phyloP scores from a whole-genome alignment of 2,888 invertebrate genomes.

The Cephonodes hylas region DNA sequence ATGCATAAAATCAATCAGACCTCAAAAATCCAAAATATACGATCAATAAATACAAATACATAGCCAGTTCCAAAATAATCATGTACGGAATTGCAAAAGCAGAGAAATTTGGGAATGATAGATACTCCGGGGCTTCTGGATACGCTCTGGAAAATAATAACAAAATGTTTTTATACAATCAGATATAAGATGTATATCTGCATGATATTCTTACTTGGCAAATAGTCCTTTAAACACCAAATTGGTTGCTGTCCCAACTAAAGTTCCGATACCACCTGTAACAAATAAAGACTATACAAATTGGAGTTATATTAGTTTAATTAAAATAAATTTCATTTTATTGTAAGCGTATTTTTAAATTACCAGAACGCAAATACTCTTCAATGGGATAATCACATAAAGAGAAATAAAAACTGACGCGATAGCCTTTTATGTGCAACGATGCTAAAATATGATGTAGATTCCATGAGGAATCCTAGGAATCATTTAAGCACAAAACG shows the following conservation, averaged over 20 bases:
- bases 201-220: conserved; percentile 76
- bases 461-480: too few relatives aligned
- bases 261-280: conserved; percentile 85
- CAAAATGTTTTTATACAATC: not conserved
- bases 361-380: too few relatives aligned
- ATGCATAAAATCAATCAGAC: conserved; percentile 24
- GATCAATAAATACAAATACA: conserved; percentile 35
- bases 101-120: conserved; percentile 45
- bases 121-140: conserved; percentile 68
- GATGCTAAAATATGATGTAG: too few relatives aligned
- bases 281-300: conserved; percentile 16
- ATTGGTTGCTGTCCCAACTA: conserved; percentile 89
- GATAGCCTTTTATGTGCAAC: too few relatives aligned
- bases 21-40: conserved; percentile 46
- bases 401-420: too few relatives aligned
- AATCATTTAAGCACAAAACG: too few relatives aligned
- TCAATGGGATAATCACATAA: too few relatives aligned
- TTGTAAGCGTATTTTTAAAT: not conserved
- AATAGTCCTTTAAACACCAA: conserved; percentile 88
- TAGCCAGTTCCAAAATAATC: conserved; percentile 32
- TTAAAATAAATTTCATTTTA: not conserved
- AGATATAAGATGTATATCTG: not conserved
- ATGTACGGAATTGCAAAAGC: conserved; percentile 42
- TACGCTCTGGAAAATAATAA: conserved; percentile 70
- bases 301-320: not conserved